These are phyloP conservation scores for Eclectus roratus DNA, from an alignment of 2,113 vertebrate genomes.

Conservation along the genomic window DNA sequence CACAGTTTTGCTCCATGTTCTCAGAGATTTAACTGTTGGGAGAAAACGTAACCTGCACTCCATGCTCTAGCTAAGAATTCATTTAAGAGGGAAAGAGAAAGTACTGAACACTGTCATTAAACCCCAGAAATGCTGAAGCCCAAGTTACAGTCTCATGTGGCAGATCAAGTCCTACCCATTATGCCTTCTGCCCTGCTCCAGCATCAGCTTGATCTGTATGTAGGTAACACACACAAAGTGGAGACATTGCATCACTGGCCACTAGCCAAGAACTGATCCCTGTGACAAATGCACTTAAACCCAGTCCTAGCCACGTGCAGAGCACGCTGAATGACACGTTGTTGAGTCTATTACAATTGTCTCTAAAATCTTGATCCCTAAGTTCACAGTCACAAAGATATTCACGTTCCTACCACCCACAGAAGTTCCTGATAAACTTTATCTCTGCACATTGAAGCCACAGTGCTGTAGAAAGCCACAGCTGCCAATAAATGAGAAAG, in stretches of 20 bases:
- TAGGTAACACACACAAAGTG: neutral
- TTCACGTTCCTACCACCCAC: neutral
- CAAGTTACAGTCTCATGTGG: neutral
- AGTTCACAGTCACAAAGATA: neutral
- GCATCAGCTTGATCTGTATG: neutral
- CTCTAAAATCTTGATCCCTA: neutral
- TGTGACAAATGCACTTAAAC: neutral
- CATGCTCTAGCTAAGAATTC: neutral
- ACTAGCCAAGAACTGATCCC: neutral
- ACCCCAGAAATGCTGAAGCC: neutral
- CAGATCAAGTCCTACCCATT: neutral
- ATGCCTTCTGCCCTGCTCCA: fast-evolving
- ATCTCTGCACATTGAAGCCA: neutral
- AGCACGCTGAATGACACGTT: neutral
- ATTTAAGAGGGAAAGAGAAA: neutral
- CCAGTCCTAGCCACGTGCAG: neutral
- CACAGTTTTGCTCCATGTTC: neutral
- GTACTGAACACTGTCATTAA: neutral
- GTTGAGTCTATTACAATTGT: neutral
- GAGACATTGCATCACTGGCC: neutral
- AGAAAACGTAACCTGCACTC: neutral
- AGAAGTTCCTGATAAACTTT: neutral
- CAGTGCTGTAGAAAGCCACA: neutral
- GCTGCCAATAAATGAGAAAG: neutral
- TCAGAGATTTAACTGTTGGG: neutral